Conservation (phyloP, 2,113 vertebrate genomes). For the Cyanoderma ruficeps region DNA sequence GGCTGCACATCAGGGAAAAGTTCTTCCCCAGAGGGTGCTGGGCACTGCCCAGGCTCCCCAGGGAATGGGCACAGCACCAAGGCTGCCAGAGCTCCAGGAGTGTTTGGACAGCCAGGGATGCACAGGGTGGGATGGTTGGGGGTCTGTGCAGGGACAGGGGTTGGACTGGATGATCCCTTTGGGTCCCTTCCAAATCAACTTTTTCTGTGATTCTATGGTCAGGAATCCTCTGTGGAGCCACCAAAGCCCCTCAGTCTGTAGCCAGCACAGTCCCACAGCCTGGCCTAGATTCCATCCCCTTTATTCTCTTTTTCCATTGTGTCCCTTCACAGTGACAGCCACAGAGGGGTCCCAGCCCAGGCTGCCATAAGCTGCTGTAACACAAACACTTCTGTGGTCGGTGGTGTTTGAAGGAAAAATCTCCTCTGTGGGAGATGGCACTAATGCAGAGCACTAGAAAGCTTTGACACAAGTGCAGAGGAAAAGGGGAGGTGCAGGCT, state of each 20-base stretch:
- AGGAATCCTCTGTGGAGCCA: neutral
- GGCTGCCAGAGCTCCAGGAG: neutral
- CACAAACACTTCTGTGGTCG: neutral
- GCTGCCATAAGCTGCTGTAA: neutral
- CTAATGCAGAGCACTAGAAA: neutral
- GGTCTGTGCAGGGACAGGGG: accelerated
- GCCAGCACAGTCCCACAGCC: neutral
- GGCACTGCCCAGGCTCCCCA: neutral
- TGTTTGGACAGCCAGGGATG: accelerated
- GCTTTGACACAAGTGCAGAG: neutral
- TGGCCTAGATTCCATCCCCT: neutral
- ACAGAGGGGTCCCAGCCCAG: neutral
- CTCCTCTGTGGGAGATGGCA: neutral
- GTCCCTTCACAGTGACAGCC: neutral
- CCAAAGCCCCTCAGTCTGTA: neutral
- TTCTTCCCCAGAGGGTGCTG: neutral
- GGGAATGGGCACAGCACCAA: neutral
- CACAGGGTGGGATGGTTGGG: neutral
- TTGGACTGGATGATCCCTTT: accelerated
- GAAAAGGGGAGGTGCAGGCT: neutral
- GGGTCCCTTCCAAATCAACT: neutral
- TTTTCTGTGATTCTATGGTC: neutral
- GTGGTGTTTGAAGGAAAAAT: neutral
- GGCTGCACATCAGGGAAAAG: neutral
- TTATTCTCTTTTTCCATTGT: neutral